These are phyloP conservation scores for Hestina assimilis DNA, from an alignment of 1,140 invertebrate species.

Conservation along the genomic window DNA sequence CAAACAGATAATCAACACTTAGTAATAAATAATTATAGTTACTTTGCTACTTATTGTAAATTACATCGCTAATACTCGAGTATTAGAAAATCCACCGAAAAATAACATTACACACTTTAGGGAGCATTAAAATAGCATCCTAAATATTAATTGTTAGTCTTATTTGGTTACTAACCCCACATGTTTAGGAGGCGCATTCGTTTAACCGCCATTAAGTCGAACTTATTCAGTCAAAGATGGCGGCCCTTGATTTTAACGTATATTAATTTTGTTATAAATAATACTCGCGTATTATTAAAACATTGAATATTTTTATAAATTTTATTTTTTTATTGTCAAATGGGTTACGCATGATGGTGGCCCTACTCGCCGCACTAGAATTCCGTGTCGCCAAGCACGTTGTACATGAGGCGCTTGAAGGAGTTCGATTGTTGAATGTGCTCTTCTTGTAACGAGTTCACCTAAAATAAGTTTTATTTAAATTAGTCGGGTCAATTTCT, in stretches of 20 bases:
- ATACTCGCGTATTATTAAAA: slow-evolving; percentile 17
- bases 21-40: slow-evolving; percentile 57
- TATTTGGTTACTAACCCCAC: slow-evolving; percentile 56
- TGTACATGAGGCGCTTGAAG: slow-evolving; percentile 94
- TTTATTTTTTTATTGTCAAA: not conserved
- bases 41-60: slow-evolving; percentile 71
- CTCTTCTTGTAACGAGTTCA: slow-evolving; percentile 82
- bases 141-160: slow-evolving; percentile 72
- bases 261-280: slow-evolving; percentile 10
- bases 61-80: slow-evolving; percentile 76
- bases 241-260: not conserved
- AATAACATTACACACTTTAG: slow-evolving; percentile 68
- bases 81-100: slow-evolving; percentile 75
- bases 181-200: slow-evolving; percentile 28
- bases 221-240: not conserved
- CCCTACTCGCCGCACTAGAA: slow-evolving; percentile 80
- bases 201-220: not conserved
- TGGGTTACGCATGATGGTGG: not conserved
- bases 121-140: slow-evolving; percentile 51
- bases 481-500: not conserved
- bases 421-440: slow-evolving; percentile 94
- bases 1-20: slow-evolving; percentile 75
- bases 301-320: not conserved
- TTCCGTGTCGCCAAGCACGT: slow-evolving; percentile 88
- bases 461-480: slow-evolving; percentile 65